phyloP scores from a whole-genome alignment of 2,113 vertebrate genomes.

The Petromus typicus region DNA sequence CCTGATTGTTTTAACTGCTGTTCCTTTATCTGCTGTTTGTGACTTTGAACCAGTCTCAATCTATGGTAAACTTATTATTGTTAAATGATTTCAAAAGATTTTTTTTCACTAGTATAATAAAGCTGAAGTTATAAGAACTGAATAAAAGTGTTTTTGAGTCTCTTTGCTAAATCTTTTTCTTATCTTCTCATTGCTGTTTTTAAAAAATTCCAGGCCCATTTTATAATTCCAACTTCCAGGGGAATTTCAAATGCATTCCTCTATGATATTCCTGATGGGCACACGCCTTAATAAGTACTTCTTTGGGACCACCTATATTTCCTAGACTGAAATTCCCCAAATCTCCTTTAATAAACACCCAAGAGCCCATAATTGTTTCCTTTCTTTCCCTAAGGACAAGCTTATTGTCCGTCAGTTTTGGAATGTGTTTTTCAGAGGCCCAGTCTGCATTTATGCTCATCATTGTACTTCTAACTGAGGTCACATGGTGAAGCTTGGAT shows the following conservation, averaged over 20 bases:
- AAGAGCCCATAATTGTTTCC: slow-evolving; percentile 37
- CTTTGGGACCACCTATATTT: slow-evolving; percentile 49
- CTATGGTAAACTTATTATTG: slow-evolving; percentile 15
- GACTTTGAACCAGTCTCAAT: neutral
- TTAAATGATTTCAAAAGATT: neutral
- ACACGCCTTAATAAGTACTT: slow-evolving; percentile 31
- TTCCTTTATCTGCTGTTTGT: slow-evolving; percentile 8
- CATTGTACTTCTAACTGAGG: neutral
- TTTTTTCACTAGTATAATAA: slow-evolving; percentile 29
- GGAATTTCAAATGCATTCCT: slow-evolving; percentile 70
- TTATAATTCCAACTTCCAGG: slow-evolving; percentile 61
- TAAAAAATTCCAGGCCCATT: slow-evolving; percentile 5
- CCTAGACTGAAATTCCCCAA: slow-evolving; percentile 71
- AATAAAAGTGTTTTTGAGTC: neutral
- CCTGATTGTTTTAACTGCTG: slow-evolving; percentile 38
- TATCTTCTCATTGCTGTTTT: slow-evolving; percentile 25
- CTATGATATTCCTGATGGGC: slow-evolving; percentile 40
- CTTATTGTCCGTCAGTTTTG: slow-evolving; percentile 46
- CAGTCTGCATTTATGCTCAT: neutral
- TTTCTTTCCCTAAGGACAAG: slow-evolving; percentile 63
- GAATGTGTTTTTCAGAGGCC: slow-evolving; percentile 43
- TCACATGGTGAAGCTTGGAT: neutral
- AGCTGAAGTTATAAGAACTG: slow-evolving; percentile 13
- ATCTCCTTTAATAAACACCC: slow-evolving; percentile 47
- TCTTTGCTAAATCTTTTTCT: slow-evolving; percentile 30